Conservation (phyloP, 2,888 invertebrate species). For the Cecidostiba fungosa region DNA sequence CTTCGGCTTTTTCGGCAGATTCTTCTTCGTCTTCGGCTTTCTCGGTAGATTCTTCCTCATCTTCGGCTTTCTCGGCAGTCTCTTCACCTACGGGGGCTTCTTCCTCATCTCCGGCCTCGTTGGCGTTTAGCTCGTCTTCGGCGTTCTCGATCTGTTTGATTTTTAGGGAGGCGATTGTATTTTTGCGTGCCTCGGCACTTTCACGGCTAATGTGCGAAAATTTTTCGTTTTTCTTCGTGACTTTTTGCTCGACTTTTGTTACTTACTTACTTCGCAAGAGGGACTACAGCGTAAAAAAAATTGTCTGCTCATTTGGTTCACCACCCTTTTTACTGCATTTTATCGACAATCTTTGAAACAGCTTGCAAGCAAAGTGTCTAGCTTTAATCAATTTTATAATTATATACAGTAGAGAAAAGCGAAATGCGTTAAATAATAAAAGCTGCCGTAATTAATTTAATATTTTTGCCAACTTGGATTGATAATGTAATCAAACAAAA, state of each 20-base stretch:
- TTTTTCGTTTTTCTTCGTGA: constrained; percentile 25
- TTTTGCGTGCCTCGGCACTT: background rate
- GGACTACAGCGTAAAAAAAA: constrained; percentile 50
- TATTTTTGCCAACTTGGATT: background rate
- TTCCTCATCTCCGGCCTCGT: constrained; percentile 60
- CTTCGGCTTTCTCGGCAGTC: constrained; percentile 67
- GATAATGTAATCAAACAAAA: background rate
- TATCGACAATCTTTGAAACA: constrained; percentile 47
- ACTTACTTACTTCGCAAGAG: background rate
- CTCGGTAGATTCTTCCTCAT: constrained; percentile 29
- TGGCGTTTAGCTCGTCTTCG: constrained; percentile 68
- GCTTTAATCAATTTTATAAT: background rate
- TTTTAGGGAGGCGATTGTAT: background rate
- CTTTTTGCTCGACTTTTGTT: background rate
- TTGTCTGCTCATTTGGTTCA: background rate
- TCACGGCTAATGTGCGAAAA: constrained; percentile 5
- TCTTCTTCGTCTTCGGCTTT: constrained; percentile 58
- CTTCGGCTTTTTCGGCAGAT: constrained; percentile 49
- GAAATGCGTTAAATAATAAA: too few relatives aligned
- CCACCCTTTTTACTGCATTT: constrained; percentile 5
- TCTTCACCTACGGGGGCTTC: constrained; percentile 41
- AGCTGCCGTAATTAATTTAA: background rate
- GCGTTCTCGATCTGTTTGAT: constrained; percentile 71
- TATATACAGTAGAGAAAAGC: background rate
- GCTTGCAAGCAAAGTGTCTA: background rate